Percentiles rank a stretch among this genome's conserved stretches.
phyloP scores from a whole-genome alignment of 1,140 invertebrate genomes.

The Platorchestia sp. region DNA sequence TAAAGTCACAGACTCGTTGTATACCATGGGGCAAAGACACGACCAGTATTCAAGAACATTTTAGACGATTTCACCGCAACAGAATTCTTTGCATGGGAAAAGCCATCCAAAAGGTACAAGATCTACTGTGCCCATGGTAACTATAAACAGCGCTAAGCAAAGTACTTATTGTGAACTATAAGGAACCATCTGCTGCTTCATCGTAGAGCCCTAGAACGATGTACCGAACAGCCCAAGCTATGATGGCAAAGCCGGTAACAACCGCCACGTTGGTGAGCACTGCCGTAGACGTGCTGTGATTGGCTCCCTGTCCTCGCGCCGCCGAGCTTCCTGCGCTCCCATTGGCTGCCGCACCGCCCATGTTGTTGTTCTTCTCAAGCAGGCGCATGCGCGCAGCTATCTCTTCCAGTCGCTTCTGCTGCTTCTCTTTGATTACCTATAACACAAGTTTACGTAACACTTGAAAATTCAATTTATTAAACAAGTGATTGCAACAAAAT shows the following conservation, averaged over 20 bases:
- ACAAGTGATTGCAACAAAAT: background rate
- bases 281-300: constrained; percentile 1
- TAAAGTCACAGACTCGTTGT: background rate
- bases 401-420: background rate
- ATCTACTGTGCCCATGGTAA: background rate
- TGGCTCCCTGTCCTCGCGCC: background rate
- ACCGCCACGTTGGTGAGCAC: constrained; percentile 51
- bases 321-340: background rate
- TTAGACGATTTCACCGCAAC: background rate
- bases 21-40: background rate
- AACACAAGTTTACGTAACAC: background rate
- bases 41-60: background rate
- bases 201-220: constrained; percentile 37
- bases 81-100: background rate
- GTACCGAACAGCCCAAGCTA: constrained; percentile 34
- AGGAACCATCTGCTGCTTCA: background rate
- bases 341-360: background rate
- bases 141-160: background rate
- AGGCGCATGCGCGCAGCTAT: constrained; percentile 16
- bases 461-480: background rate
- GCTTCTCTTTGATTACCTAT: constrained; percentile 45
- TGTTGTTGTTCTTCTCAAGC: constrained; percentile 27
- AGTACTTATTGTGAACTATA: constrained; percentile 33
- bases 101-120: background rate
- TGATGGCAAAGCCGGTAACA: constrained; percentile 44